Evolutionary conservation across 2,888 invertebrate genomes (phyloP).

Genomic region (Leucoptera coffeella): DNA sequence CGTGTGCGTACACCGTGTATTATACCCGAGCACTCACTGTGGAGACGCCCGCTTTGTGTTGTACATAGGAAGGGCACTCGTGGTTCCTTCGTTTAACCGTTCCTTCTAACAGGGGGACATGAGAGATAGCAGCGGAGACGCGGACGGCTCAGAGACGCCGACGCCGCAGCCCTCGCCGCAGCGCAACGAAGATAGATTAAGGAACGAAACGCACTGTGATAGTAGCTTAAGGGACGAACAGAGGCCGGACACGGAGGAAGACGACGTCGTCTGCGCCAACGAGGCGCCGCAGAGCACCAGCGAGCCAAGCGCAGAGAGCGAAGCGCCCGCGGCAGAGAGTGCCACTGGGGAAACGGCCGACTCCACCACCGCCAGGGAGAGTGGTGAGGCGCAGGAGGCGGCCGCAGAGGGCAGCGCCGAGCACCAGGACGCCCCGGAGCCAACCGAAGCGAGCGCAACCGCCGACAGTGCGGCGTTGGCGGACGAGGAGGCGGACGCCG

Average conservation of each 20-base stretch:
- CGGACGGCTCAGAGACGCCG: slow-evolving; percentile 21
- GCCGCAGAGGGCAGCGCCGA: background rate
- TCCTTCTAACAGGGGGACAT: slow-evolving; percentile 46
- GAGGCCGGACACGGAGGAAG: slow-evolving; percentile 41
- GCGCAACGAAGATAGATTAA: slow-evolving; percentile 35
- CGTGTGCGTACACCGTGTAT: too few relatives aligned
- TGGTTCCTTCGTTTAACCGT: too few relatives aligned
- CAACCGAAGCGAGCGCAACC: slow-evolving; percentile 1
- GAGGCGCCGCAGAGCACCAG: slow-evolving; percentile 8
- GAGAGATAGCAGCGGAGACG: slow-evolving; percentile 32
- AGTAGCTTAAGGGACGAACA: slow-evolving; percentile 41
- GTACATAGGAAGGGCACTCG: too few relatives aligned
- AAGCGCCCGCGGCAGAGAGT: background rate
- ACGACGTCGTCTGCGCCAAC: slow-evolving; percentile 43
- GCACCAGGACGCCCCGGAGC: slow-evolving; percentile 1
- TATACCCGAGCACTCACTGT: too few relatives aligned
- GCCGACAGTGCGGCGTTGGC: background rate
- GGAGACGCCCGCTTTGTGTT: too few relatives aligned
- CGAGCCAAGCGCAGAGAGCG: background rate
- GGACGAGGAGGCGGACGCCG: slow-evolving; percentile 3
- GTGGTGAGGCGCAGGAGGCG: slow-evolving; percentile 4
- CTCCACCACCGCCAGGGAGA: slow-evolving; percentile 5
- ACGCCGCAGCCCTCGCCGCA: slow-evolving; percentile 36
- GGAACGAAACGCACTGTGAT: slow-evolving; percentile 41
- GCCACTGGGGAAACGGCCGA: background rate